Conservation (phyloP, 2,113 vertebrate genomes). For the Donacobius atricapilla region DNA sequence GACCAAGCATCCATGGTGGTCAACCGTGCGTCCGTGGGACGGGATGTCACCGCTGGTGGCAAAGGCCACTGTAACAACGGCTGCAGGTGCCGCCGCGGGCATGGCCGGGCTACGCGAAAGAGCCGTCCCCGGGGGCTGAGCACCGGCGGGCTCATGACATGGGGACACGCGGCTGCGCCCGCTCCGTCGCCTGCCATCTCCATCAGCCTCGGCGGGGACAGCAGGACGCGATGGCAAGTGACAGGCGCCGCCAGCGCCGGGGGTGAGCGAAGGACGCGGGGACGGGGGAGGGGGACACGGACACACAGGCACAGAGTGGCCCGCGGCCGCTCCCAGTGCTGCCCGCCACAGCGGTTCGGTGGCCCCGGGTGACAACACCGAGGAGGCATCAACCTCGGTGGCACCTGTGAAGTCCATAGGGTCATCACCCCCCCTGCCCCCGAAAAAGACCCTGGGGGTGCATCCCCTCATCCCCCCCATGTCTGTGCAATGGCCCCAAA, state of each 20-base stretch:
- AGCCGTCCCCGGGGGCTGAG: neutral
- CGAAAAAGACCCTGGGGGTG: no score
- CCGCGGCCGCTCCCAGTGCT: neutral
- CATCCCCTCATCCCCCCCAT: neutral
- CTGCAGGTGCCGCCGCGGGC: neutral
- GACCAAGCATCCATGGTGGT: neutral
- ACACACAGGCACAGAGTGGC: neutral
- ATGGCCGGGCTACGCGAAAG: neutral
- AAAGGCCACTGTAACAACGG: neutral
- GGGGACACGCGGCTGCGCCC: neutral
- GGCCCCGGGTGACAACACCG: neutral
- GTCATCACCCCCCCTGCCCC: fast-evolving
- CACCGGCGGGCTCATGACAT: neutral
- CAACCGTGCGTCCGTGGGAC: fast-evolving
- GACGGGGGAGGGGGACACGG: neutral
- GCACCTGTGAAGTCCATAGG: neutral
- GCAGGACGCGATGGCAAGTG: constrained; percentile 23
- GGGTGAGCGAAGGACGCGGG: constrained; percentile 16
- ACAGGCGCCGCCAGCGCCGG: constrained; percentile 32
- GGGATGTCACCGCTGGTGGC: neutral
- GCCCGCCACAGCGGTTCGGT: neutral
- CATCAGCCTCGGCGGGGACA: constrained; percentile 22
- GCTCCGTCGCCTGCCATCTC: constrained; percentile 8
- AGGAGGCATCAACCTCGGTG: neutral
- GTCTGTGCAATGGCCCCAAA: neutral